Conservation (phyloP, 2,797 vertebrate genomes). For the Ciconia nigra region DNA sequence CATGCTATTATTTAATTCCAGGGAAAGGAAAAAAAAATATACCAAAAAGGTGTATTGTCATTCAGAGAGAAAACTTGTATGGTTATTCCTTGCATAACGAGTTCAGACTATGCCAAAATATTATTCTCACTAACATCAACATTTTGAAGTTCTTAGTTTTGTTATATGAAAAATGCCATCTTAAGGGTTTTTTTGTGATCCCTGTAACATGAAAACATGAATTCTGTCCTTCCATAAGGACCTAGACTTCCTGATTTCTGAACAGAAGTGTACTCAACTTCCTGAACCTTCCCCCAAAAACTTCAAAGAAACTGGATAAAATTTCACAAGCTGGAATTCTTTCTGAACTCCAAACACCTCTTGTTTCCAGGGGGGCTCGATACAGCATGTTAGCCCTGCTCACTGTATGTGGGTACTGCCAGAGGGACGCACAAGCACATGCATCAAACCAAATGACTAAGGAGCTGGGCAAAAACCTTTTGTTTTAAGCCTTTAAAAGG, state of each 20-base stretch:
- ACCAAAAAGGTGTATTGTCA: neutral
- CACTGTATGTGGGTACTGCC: accelerated
- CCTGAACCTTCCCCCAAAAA: neutral
- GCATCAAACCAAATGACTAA: neutral
- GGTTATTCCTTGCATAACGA: neutral
- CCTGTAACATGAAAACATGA: neutral
- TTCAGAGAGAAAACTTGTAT: neutral
- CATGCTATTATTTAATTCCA: neutral
- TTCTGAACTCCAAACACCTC: neutral
- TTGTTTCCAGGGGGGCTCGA: accelerated
- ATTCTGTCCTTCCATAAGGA: neutral
- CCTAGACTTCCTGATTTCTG: neutral
- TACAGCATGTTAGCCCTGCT: neutral
- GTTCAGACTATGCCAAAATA: neutral
- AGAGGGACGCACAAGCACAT: neutral
- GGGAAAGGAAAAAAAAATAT: neutral
- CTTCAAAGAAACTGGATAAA: neutral
- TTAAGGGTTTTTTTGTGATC: neutral
- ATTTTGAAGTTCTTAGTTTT: neutral
- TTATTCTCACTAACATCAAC: neutral
- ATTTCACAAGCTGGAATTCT: neutral
- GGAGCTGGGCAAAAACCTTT: neutral
- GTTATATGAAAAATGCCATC: neutral
- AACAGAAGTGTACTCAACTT: neutral
- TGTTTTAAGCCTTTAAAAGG: neutral